Percentiles rank a stretch among this genome's conserved stretches.
Conservation (phyloP, 1,140 invertebrate genomes). For the Antheraea mylitta region DNA sequence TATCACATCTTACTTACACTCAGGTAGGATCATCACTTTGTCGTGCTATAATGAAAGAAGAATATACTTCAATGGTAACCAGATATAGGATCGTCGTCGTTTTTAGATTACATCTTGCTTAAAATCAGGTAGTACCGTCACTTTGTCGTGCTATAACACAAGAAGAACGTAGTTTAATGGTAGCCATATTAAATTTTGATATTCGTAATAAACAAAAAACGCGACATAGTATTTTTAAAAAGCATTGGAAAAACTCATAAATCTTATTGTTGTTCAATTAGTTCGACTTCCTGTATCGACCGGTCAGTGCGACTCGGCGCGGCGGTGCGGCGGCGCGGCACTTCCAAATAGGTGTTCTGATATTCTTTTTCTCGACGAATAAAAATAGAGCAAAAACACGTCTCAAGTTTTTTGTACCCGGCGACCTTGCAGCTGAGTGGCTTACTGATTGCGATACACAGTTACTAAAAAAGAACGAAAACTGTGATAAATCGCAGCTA, state of each 20-base stretch:
- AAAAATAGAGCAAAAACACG: constrained; percentile 73
- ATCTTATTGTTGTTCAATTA: constrained; percentile 70
- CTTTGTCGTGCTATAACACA: too few relatives aligned
- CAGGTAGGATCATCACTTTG: too few relatives aligned
- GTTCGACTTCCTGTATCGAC: constrained; percentile 71
- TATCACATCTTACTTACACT: too few relatives aligned
- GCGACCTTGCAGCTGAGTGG: constrained; percentile 69
- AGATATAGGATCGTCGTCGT: background rate
- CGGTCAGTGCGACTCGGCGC: constrained; percentile 46
- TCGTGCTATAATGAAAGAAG: too few relatives aligned
- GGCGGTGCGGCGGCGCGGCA: constrained; percentile 43
- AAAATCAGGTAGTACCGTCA: too few relatives aligned
- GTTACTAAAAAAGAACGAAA: constrained; percentile 66
- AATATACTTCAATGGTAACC: background rate
- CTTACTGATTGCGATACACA: constrained; percentile 67
- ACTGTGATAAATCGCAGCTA: constrained; percentile 62
- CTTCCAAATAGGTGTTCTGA: constrained; percentile 71
- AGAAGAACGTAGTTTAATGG: background rate
- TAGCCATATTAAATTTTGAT: background rate
- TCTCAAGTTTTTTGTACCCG: constrained; percentile 62
- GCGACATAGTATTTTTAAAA: constrained; percentile 36
- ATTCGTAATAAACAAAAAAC: constrained; percentile 13
- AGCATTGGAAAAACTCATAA: constrained; percentile 60
- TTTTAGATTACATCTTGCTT: too few relatives aligned
- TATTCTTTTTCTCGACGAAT: constrained; percentile 69